phyloP scores from a whole-genome alignment of 2,113 vertebrate genomes.

The Rhabdornis inornatus region DNA sequence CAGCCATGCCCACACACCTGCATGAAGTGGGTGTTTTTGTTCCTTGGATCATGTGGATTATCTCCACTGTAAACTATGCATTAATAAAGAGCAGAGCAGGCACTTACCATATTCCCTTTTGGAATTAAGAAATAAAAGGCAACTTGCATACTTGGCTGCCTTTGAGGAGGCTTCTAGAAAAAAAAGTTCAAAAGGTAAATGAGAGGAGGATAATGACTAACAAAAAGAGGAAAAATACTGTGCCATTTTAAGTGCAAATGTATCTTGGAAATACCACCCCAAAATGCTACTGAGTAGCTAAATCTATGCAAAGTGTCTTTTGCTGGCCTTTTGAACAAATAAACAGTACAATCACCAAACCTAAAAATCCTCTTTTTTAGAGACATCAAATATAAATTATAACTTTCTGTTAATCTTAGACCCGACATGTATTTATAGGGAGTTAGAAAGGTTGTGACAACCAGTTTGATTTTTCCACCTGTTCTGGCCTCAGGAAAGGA shows the following conservation, averaged over 20 bases:
- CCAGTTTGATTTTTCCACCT: not conserved
- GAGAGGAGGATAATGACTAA: not conserved
- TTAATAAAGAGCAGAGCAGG: not conserved
- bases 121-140: not conserved
- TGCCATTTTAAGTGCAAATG: not conserved
- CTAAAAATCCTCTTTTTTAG: not conserved
- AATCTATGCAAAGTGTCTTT: not conserved
- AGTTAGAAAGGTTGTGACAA: not conserved
- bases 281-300: not conserved
- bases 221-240: not conserved
- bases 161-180: constrained; percentile 12
- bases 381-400: not conserved
- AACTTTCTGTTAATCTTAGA: not conserved
- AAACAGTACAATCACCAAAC: not conserved
- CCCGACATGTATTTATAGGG: not conserved
- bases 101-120: not conserved
- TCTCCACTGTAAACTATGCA: not conserved
- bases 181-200: not conserved
- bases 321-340: not conserved
- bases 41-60: not conserved
- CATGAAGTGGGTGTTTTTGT: constrained; percentile 8
- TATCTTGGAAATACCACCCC: not conserved
- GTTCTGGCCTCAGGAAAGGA: not conserved
- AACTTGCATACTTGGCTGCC: not conserved
- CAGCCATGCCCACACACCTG: constrained; percentile 36